Evolutionary conservation across 1,140 invertebrate species (phyloP).

Genomic region (Oryzaephilus surinamensis): DNA sequence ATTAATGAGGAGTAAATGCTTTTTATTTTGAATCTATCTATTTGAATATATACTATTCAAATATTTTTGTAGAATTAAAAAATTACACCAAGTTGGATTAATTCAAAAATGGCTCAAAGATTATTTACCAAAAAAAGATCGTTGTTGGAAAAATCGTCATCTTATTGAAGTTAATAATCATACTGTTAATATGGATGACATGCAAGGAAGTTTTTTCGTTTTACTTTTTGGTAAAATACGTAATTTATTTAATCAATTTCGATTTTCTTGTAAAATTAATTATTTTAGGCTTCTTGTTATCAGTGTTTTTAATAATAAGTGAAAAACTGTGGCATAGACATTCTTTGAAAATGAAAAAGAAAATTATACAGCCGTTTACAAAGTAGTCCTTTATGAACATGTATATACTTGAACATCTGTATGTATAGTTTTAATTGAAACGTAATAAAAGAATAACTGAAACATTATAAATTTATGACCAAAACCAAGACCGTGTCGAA

Average conservation of each 20-base stretch:
- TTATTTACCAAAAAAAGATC: slow-evolving; percentile 67
- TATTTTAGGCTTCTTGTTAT: slow-evolving; percentile 30
- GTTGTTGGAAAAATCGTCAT: slow-evolving; percentile 56
- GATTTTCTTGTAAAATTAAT: no score
- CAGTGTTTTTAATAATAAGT: slow-evolving; percentile 39
- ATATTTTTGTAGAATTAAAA: slow-evolving; percentile 50
- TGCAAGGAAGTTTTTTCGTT: slow-evolving; percentile 83
- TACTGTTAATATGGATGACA: slow-evolving; percentile 75
- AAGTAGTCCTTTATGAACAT: slow-evolving; percentile 27
- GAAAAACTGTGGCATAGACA: slow-evolving; percentile 45
- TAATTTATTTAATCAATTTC: slow-evolving; percentile 5
- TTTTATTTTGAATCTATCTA: neutral
- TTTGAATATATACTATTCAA: slow-evolving; percentile 1
- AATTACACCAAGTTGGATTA: slow-evolving; percentile 73
- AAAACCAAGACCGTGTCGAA: neutral
- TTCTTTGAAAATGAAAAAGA: slow-evolving; percentile 38
- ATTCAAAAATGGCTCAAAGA: slow-evolving; percentile 72
- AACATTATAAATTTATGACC: slow-evolving; percentile 2
- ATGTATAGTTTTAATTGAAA: neutral
- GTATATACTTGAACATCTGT: neutral
- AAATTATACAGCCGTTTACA: slow-evolving; percentile 49
- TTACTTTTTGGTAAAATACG: slow-evolving; percentile 55
- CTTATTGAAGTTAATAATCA: slow-evolving; percentile 64
- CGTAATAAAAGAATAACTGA: no score
- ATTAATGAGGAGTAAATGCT: slow-evolving; percentile 49